Base-by-base conservation (phyloP, 2,797 vertebrate genomes). In the Atherinosoma microstoma region DNA sequence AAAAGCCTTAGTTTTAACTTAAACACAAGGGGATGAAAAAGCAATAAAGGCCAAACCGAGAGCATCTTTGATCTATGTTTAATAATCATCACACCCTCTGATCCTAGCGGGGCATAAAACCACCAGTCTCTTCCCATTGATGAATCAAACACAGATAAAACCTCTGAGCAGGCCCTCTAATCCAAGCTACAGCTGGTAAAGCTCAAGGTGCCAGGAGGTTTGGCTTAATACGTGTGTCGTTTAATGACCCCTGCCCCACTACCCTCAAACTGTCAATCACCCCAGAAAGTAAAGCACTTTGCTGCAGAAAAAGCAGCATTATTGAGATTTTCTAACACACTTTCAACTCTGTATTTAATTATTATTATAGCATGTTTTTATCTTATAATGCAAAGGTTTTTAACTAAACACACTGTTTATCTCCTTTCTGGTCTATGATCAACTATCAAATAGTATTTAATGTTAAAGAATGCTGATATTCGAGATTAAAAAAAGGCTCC, bases 211-310 rank as follows among this genome's bases (percentile, higher is more conserved):
- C 80, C 71, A 83, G 73, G 35, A 85, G 78, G 69, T 79, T 78
- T 30, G 59, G 38, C 70, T 70, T 82, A 84, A 73, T 75, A 64
- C 75, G 11, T 15, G 74, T 74, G 66, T 74, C 18, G 64, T 72
- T 80, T 83, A 80, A 83, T 69, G 80, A 86, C 86, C 89, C 83
- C 69, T 88, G 89, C 32, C 85, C 88, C 82, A 91, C 80, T 92
- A 70, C 68, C 87, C 92, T 87, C 83, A 86, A 91, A 83, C 90
- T 89, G 91, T 90, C 91, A 91, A 49, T 90, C 90, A 87, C 2
- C n/a, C 3, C 61, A 20, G 29, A 58, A n/a, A 34, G 64, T 15
- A 32, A 30, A 56, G 6, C 32, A 51, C 22, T 51, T 51, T 51
- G 49, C 49, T 51, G 49, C n/a, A 22, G n/a, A 51, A 56, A 58